phyloP scores from a whole-genome alignment of 2,888 invertebrate genomes.

The Tridacna crocea region DNA sequence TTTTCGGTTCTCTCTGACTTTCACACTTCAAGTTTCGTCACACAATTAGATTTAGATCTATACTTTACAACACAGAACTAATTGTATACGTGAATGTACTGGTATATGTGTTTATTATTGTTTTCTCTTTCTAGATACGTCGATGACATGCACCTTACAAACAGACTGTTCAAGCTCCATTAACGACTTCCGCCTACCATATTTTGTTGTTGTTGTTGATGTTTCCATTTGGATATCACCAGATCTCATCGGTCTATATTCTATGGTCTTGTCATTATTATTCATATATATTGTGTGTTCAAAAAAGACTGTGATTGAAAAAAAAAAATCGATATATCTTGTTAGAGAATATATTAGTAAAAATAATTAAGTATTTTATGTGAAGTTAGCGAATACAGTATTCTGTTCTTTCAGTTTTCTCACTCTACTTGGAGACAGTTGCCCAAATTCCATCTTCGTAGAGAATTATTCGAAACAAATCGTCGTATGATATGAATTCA shows the following conservation, averaged over 20 bases:
- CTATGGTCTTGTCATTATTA: background rate
- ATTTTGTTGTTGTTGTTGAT: slow-evolving; percentile 7
- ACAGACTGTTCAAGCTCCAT: slow-evolving; percentile 76
- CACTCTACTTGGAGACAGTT: too few species aligned
- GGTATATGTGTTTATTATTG: too few species aligned
- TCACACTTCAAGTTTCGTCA: too few species aligned
- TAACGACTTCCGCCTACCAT: slow-evolving; percentile 42
- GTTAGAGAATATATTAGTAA: background rate
- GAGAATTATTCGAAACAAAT: too few species aligned
- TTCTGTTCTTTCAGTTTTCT: too few species aligned
- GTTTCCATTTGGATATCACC: slow-evolving; percentile 11
- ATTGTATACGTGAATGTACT: too few species aligned
- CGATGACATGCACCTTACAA: slow-evolving; percentile 78
- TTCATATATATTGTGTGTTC: slow-evolving; percentile 28
- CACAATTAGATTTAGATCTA: too few species aligned
- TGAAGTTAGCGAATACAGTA: background rate
- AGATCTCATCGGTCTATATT: slow-evolving; percentile 11
- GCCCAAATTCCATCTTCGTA: too few species aligned
- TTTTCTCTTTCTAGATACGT: slow-evolving; percentile 72
- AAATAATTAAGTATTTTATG: background rate
- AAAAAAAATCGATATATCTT: background rate
- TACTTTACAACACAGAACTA: too few species aligned
- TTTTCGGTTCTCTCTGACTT: too few species aligned
- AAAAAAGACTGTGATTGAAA: slow-evolving; percentile 8
- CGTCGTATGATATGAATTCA: too few species aligned